Percentiles rank a stretch among this genome's conserved stretches.
phyloP scores from a whole-genome alignment of 2,888 invertebrate genomes.

The Microplitis manilae region DNA sequence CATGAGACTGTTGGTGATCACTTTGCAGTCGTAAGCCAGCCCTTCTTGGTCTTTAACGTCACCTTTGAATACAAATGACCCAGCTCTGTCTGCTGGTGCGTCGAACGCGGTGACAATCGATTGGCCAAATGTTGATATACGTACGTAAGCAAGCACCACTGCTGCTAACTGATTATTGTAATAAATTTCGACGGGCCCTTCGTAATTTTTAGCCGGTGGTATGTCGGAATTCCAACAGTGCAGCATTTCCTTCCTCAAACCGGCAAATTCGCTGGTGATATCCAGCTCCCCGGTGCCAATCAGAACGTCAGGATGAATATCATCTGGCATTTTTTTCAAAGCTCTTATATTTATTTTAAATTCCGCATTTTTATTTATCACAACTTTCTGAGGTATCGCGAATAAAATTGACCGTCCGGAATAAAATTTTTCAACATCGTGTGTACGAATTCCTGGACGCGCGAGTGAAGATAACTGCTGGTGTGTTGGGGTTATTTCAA shows the following conservation, averaged over 20 bases:
- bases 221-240: constrained; percentile 55
- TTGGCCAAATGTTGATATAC: constrained; percentile 80
- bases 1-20: constrained; percentile 50
- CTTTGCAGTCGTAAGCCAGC: constrained; percentile 58
- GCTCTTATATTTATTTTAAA: constrained; percentile 75
- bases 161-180: constrained; percentile 73
- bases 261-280: constrained; percentile 77
- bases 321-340: constrained; percentile 76
- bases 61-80: constrained; percentile 57
- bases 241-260: constrained; percentile 73
- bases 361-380: constrained; percentile 71
- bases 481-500: constrained; percentile 62
- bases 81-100: constrained; percentile 45
- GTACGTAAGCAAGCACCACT: constrained; percentile 75
- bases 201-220: constrained; percentile 73
- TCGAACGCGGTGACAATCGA: constrained; percentile 77
- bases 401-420: constrained; percentile 79
- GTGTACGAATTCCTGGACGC: constrained; percentile 52
- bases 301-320: constrained; percentile 76
- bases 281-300: constrained; percentile 77
- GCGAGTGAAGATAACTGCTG: constrained; percentile 65
- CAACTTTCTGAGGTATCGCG: constrained; percentile 74
- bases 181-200: constrained; percentile 75
- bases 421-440: constrained; percentile 71
- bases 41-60: constrained; percentile 48